Base-by-base conservation (phyloP, 2,888 invertebrate species). In the Trichopoda pennipes region DNA sequence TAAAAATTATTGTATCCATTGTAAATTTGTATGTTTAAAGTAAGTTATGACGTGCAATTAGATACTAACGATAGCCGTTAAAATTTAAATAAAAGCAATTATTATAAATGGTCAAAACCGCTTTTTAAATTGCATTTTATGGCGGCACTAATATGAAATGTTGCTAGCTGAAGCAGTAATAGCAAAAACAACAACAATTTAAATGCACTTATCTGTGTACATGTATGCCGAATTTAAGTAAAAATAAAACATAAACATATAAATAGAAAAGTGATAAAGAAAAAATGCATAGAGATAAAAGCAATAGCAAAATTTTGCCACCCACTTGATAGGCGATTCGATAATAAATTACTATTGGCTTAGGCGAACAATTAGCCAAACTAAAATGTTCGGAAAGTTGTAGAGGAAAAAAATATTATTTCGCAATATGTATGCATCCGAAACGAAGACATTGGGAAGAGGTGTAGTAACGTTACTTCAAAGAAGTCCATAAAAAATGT, bases 31-130 rank as follows among this genome's bases (percentile, higher is more conserved):
- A 17, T 63, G 44, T 63, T 23, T 73, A 58, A 17, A 42, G 55
- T 69, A 17, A 17, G 32, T 32, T 68, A 70, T 82, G 66, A 68
- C 82, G 61, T 82, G 80, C 86, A 82, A 82, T 82, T 82, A 70
- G 70, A 82, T 79, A 75, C 85, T 86, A 87, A 83, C 87, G 86
- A 88, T 89, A 84, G 87, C 89, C 87, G 89, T 89, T 89, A 89
- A 90, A 89, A 88, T 87, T 89, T 89, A 88, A 90, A 89, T 88
- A 90, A 87, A 84, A 87, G 87, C 89, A 90, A 89, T 90, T 88
- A 88, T 89, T 87, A 89, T 90, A 90, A 88, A 90, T 88, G 89
- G 86, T 81, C 85, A 86, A 86, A 86, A 86, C 85, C 85, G 86
- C 85, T 87, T 88, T 90, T 87, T 84, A 75, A 70, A 81, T 84